Evolutionary conservation across 30 jellyfish, hydroid and myxozoan genomes (phyloP), one percentile per base, ranked within the genome.

Genomic region (Haliclystus octoradiatus): DNA sequence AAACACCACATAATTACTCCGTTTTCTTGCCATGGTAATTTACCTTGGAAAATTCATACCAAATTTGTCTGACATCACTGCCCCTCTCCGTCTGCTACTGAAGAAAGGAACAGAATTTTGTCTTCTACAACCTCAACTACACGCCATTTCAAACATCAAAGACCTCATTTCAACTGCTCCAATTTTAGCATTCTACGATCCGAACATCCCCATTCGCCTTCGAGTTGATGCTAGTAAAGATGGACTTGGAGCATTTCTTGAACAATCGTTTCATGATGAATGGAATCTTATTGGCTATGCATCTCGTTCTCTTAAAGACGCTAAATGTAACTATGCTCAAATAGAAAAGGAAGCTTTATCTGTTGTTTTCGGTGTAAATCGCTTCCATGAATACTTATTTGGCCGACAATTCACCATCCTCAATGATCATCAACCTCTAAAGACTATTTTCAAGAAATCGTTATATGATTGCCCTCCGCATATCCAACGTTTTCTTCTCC

Each of bases 371-470:
- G 80, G 80, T 49, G 52, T 71, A 70, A 71, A 70, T 26, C 71
- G 80, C 33, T 70, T 50, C 71, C 83, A 72, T 31, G 75, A 52
- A 28, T 72, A 72, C 60, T 75, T 72, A 14, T 72, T 52, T 27
- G 46, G 83, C 29, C 65, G 75, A 52, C 83, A 72, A 52, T 72
- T 72, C 75, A 72, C 75, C 26, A 65, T 72, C 46, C 61, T 52
- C 75, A 72, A 72, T 72, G 75, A 72, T 66, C 83, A 72, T 72
- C 83, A 72, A 72, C 83, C 74, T 33, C 67, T 72, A 68, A 72
- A 72, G 61, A 33, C 78, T 19, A 72, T 72, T 72, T 72, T 72
- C 70, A 72, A 75, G 75, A 52, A 72, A 60, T 72, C 83, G 61
- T 52, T 72, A 66, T 52, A 33, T 74, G 84, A 49, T 30, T 70